Evolutionary conservation across 2,797 vertebrate species (phyloP).

Genomic region (Cyprinodon diabolis): DNA sequence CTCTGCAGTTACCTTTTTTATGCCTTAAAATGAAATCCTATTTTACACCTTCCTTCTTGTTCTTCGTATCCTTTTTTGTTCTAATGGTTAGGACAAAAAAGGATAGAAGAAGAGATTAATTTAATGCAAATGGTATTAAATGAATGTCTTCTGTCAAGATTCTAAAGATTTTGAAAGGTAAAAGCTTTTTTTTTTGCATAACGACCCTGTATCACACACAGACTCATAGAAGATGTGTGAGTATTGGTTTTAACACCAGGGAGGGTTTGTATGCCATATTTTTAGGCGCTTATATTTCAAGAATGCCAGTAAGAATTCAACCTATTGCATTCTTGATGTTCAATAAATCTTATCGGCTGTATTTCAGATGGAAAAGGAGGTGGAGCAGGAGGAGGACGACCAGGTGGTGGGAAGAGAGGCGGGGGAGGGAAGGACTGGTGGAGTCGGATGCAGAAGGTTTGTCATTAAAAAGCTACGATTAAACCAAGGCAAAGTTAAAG

Average conservation of each 20-base stretch:
- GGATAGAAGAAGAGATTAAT: no score
- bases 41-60: no score
- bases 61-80: no score
- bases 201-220: no score
- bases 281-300: neutral
- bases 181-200: no score
- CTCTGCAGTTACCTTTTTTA: no score
- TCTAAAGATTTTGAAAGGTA: no score
- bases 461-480: neutral
- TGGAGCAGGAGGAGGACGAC: slow-evolving; percentile 42
- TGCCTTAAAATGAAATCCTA: no score
- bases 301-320: neutral
- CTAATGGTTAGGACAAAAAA: no score
- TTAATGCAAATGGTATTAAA: no score
- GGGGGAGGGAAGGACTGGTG: slow-evolving; percentile 78
- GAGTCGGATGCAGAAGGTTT: slow-evolving; percentile 82
- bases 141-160: no score
- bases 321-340: neutral
- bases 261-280: neutral
- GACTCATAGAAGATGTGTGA: no score
- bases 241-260: neutral
- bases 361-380: slow-evolving; percentile 67
- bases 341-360: slow-evolving; percentile 12
- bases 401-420: slow-evolving; percentile 53
- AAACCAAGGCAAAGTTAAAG: neutral